Conservation (phyloP, 1,140 invertebrate species). For the Bombus balteatus region DNA sequence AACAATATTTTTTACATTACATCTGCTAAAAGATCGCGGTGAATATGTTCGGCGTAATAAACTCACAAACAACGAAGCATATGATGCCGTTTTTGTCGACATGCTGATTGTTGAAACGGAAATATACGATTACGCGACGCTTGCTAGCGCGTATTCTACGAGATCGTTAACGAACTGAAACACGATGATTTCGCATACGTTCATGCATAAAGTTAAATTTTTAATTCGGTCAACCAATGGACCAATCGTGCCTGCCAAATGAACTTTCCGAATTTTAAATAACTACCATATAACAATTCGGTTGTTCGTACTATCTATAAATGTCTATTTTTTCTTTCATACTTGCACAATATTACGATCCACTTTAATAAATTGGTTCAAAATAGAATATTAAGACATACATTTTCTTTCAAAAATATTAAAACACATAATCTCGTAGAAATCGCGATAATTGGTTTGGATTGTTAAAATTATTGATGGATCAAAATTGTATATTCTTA, state of each 20-base stretch:
- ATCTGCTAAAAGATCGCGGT: neutral
- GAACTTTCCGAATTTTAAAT: neutral
- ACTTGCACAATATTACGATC: too few species aligned
- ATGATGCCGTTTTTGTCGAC: neutral
- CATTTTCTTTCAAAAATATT: too few species aligned
- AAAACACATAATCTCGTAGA: too few species aligned
- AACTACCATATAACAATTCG: neutral
- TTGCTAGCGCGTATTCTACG: neutral
- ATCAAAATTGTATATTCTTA: too few species aligned
- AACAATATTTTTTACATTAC: neutral
- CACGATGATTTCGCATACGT: neutral
- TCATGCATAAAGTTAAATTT: neutral
- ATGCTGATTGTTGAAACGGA: neutral
- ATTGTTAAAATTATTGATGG: too few species aligned
- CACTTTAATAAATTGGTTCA: too few species aligned
- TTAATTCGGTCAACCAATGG: neutral
- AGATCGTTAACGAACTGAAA: slow-evolving; percentile 16
- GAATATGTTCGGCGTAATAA: neutral
- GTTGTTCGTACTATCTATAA: too few species aligned
- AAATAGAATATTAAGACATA: too few species aligned
- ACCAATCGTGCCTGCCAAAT: neutral
- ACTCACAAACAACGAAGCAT: neutral
- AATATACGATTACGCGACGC: neutral
- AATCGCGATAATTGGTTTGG: too few species aligned
- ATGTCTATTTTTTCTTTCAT: too few species aligned